Conservation (phyloP, 2,797 vertebrate genomes). For the Atherinosoma microstoma region DNA sequence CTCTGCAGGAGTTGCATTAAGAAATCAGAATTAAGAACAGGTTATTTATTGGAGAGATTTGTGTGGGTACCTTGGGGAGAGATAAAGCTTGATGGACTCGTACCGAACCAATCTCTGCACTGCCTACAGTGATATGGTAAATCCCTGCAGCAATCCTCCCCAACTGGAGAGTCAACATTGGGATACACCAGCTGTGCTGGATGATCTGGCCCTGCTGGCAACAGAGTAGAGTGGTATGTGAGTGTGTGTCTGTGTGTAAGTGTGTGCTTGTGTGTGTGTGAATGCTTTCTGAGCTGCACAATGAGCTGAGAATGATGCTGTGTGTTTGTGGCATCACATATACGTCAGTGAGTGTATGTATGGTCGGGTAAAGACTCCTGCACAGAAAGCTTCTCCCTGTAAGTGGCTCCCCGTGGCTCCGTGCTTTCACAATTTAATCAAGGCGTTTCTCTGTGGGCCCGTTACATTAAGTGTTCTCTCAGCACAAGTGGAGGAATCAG, state of each 20-base stretch:
- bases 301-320: slow-evolving; percentile 48
- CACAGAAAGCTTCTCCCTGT: slow-evolving; percentile 78
- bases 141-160: slow-evolving; percentile 66
- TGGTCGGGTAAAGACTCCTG: slow-evolving; percentile 74
- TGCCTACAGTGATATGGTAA: slow-evolving; percentile 70
- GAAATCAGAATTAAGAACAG: slow-evolving; percentile 81
- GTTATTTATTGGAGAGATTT: slow-evolving; percentile 82
- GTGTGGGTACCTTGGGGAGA: slow-evolving; percentile 70
- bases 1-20: slow-evolving; percentile 79
- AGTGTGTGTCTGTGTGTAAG: slow-evolving; percentile 13
- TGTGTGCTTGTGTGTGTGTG: slow-evolving; percentile 5
- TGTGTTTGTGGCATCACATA: slow-evolving; percentile 56
- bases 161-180: slow-evolving; percentile 69
- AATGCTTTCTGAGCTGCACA: slow-evolving; percentile 22
- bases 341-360: slow-evolving; percentile 56
- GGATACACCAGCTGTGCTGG: slow-evolving; percentile 67
- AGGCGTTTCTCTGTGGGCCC: slow-evolving; percentile 82
- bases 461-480: slow-evolving; percentile 86
- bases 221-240: slow-evolving; percentile 19
- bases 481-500: slow-evolving; percentile 85
- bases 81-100: slow-evolving; percentile 81
- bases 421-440: slow-evolving; percentile 84
- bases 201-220: slow-evolving; percentile 65
- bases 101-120: slow-evolving; percentile 59
- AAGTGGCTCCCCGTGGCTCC: slow-evolving; percentile 83